Percentiles rank a stretch among this genome's conserved stretches.
Evolutionary conservation across 1,140 invertebrate species (phyloP).

Genomic region (Drosophila insularis): DNA sequence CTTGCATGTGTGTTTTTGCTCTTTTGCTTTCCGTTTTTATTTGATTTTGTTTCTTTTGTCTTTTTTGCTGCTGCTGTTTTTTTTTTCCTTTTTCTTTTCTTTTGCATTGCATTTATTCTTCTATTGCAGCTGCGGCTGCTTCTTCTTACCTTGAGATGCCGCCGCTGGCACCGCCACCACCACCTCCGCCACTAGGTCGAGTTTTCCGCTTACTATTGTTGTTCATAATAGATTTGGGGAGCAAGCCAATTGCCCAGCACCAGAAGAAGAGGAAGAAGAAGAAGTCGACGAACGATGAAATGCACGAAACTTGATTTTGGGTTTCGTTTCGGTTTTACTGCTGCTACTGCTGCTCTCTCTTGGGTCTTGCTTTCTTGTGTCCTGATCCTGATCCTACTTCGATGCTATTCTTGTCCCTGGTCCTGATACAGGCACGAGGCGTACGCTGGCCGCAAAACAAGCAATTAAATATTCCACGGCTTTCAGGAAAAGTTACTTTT

Average conservation of each 20-base stretch:
- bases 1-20: slow-evolving; percentile 29
- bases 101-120: slow-evolving; percentile 36
- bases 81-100: slow-evolving; percentile 19
- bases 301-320: slow-evolving; percentile 40
- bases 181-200: slow-evolving; percentile 71
- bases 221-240: slow-evolving; percentile 69
- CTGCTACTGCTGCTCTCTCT: slow-evolving; percentile 6
- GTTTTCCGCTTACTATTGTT: slow-evolving; percentile 81
- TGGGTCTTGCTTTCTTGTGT: slow-evolving; percentile 26
- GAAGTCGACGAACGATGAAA: slow-evolving; percentile 58
- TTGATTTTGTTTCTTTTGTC: slow-evolving; percentile 23
- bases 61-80: slow-evolving; percentile 35
- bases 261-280: slow-evolving; percentile 39
- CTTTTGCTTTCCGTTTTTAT: slow-evolving; percentile 13
- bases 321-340: slow-evolving; percentile 19
- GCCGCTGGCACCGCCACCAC: slow-evolving; percentile 60
- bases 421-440: slow-evolving; percentile 33
- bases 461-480: slow-evolving; percentile 30
- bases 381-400: slow-evolving; percentile 32
- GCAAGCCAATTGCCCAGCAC: slow-evolving; percentile 58
- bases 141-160: slow-evolving; percentile 80
- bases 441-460: slow-evolving; percentile 31
- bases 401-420: slow-evolving; percentile 20
- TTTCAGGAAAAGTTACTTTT: slow-evolving; percentile 43
- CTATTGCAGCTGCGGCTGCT: slow-evolving; percentile 58